Evolutionary conservation across 2,797 vertebrate species (phyloP), one percentile per base, ranked within the genome.

Genomic region (Phoeniculus purpureus): DNA sequence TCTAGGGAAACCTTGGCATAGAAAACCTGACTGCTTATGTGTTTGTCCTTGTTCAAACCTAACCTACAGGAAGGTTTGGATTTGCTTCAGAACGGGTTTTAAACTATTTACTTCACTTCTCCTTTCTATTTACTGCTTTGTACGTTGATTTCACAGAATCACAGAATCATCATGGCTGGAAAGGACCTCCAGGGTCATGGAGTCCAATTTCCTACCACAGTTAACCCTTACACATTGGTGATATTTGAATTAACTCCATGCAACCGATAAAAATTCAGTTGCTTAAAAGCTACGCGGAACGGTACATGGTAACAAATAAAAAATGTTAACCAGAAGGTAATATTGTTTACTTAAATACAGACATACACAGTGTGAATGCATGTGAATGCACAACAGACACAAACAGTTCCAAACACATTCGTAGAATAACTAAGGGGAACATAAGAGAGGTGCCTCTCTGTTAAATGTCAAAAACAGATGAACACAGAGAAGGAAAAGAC

Each of bases 391-490:
- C n/a, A 76, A 83, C 45, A 79, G 60, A 94, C 73, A 93, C 17
- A 90, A 85, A 94, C 45, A 85, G 45, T 51, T 89, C n/a, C 27
- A 92, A 85, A 86, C 47, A 81, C 27, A 51, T 61, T 82, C 89
- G 27, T 55, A 85, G 62, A 27, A 47, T 56, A 92, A 60, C 25
- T 75, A 82, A 85, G 31, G 34, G 31, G 90, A 92, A 27, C 56
- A 78, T 0, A 43, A 43, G 2, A 83, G 60, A 73, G 10, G 6
- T 48, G 18, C 65, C 18, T 65, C n/a, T 71, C 62, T 77, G 12
- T 61, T 55, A 83, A 89, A 85, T 29, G 85, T 17, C 47, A 78
- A 56, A 71, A 87, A 17, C 59, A 67, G 60, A 81, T 56, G 62
- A 85, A 91, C 55, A 80, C 18, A 87, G 50, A 66, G 31, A 87